phyloP scores from a whole-genome alignment of 2,113 vertebrate species.

The Clarias magur region DNA sequence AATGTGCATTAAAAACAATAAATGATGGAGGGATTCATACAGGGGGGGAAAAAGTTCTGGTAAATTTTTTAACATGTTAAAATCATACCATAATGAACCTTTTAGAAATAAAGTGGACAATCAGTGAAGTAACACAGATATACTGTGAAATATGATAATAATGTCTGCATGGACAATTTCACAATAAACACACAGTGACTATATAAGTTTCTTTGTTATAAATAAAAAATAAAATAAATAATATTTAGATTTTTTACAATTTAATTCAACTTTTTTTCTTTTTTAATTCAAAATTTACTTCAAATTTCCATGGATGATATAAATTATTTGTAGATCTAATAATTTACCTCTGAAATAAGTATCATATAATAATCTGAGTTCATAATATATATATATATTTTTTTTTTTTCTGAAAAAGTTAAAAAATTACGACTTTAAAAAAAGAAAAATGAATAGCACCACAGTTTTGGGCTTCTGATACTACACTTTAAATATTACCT shows the following conservation, averaged over 20 bases:
- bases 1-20: background rate
- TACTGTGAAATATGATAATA: background rate
- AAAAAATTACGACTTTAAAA: too few relatives aligned
- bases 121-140: background rate
- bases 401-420: too few relatives aligned
- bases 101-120: background rate
- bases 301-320: too few relatives aligned
- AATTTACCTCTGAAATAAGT: too few relatives aligned
- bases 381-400: too few relatives aligned
- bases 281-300: too few relatives aligned
- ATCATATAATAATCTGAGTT: too few relatives aligned
- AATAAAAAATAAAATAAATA: too few relatives aligned
- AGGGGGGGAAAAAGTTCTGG: background rate
- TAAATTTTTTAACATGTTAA: background rate
- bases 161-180: background rate
- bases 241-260: too few relatives aligned
- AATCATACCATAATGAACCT: background rate
- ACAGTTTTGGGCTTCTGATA: background rate
- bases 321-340: too few relatives aligned
- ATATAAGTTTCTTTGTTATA: too few relatives aligned
- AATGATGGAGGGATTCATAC: background rate
- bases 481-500: background rate
- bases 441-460: background rate
- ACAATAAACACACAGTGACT: background rate
- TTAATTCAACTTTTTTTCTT: too few relatives aligned